These are phyloP conservation scores for Galerucella calmariensis DNA, from an alignment of 2,888 invertebrate genomes.

Conservation along the genomic window DNA sequence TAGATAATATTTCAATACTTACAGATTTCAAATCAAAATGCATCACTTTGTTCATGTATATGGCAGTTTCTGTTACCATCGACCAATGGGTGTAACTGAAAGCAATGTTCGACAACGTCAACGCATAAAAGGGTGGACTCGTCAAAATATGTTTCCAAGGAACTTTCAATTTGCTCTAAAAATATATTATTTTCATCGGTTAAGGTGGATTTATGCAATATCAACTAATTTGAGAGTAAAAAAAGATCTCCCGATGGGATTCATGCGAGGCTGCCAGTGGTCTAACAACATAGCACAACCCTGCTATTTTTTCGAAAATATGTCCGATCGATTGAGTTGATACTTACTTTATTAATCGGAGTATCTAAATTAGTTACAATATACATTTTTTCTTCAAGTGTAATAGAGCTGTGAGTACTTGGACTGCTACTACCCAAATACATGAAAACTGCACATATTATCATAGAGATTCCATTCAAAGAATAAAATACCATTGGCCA, in stretches of 20 bases:
- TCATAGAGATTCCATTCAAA: conserved; percentile 72
- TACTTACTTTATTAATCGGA: conserved; percentile 18
- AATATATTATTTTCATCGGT: not conserved
- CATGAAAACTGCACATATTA: conserved; percentile 72
- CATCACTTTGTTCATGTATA: conserved; percentile 80
- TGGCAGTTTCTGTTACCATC: conserved; percentile 82
- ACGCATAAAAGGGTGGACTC: conserved; percentile 80
- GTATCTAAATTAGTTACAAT: conserved; percentile 67
- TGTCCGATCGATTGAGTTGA: not conserved
- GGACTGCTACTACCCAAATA: conserved; percentile 76
- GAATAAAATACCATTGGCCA: conserved; percentile 84
- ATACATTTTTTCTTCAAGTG: conserved; percentile 72
- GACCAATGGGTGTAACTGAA: conserved; percentile 89
- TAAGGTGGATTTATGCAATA: no score
- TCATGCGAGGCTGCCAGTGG: no score
- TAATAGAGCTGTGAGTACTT: conserved; percentile 70
- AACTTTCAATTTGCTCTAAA: conserved; percentile 16
- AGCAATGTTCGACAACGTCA: conserved; percentile 77
- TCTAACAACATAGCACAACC: no score
- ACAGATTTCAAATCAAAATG: conserved; percentile 78
- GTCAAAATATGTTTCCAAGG: conserved; percentile 82
- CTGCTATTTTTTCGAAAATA: no score
- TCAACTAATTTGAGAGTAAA: no score
- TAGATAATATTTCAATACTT: conserved; percentile 53
- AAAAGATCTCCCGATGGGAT: no score